Evolutionary conservation across 2,113 vertebrate genomes (phyloP), one percentile per base, ranked within the genome.

Genomic region (Otocyon megalotis): DNA sequence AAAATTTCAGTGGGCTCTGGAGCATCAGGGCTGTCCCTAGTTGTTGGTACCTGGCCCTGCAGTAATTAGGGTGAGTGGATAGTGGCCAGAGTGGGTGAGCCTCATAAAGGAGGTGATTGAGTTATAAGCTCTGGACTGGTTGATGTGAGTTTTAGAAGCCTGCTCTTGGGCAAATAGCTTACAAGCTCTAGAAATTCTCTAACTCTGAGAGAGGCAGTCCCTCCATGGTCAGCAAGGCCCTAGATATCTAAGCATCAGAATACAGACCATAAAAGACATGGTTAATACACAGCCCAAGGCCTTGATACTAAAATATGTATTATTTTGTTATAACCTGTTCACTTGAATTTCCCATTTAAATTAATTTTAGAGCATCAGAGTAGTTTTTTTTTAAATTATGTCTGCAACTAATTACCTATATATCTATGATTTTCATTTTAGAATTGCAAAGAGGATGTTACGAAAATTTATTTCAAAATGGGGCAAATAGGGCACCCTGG

Each of bases 341-440:
- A 74, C 58, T 62, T 26, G n/a, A 60, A 28, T 81, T 89, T 94
- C 67, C 26, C 65, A 86, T 37, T 87, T 96, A n/a, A 82, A 62
- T 56, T 90, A 53, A 4, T 82, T 48, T 65, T 28, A 60, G 43
- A 54, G 60, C 24, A 69, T 56, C 37, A 82, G 14, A 67, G 19
- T 8, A 0, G 35, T 50, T 80, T 93, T 79, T 69, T 7, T n/a
- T 60, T 1, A 24, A 35, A n/a, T 74, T 28, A 35, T 8, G 0
- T 26, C 84, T 77, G 0, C 54, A 17, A 37, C 24, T 71, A 56
- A 20, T 28, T 79, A 30, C 16, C 43, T 50, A 77, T 50, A 19
- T 11, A 80, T 11, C 24, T 50, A 6, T 83, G 54, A 35, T 91
- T 87, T 96, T 95, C 86, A 37, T 58, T 93, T 76, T 79, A 83